phyloP scores from a whole-genome alignment of 1,140 invertebrate species.

The Panagrolaimus sp. region DNA sequence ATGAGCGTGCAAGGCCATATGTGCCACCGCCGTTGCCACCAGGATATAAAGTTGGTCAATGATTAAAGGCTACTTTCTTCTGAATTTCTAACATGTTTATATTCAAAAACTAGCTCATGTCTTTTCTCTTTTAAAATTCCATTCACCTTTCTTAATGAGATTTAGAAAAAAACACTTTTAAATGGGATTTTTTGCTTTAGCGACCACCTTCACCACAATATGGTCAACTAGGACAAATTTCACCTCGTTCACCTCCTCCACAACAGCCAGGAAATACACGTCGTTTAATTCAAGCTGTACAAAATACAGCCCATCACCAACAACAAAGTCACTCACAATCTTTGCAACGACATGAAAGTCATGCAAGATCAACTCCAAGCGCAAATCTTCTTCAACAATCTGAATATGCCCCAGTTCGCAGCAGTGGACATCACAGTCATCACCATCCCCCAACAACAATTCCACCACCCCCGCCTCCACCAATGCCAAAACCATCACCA shows the following conservation, averaged over 20 bases:
- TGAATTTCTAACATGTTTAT: constrained; percentile 12
- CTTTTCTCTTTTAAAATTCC: neutral
- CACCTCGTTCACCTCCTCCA: constrained; percentile 33
- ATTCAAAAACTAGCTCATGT: constrained; percentile 1
- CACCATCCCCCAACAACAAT: constrained; percentile 5
- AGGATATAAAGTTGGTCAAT: constrained; percentile 42
- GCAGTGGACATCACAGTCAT: neutral
- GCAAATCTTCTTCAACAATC: neutral
- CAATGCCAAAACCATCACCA: constrained; percentile 4
- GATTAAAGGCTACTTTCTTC: neutral
- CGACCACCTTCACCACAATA: constrained; percentile 19
- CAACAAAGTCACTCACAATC: constrained; percentile 27
- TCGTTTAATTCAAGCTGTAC: constrained; percentile 36
- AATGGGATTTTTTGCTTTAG: constrained; percentile 17
- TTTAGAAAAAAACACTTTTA: neutral
- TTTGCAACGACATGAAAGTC: constrained; percentile 23
- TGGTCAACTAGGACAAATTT: constrained; percentile 7
- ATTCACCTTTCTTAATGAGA: neutral
- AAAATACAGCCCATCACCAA: constrained; percentile 31
- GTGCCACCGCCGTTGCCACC: constrained; percentile 54
- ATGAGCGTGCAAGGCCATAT: constrained; percentile 47
- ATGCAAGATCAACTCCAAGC: constrained; percentile 4
- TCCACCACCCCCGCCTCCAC: constrained; percentile 1
- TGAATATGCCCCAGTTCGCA: constrained; percentile 11
- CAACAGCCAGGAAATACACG: constrained; percentile 36